phyloP scores from a whole-genome alignment of 2,797 vertebrate genomes.

The Dendrocincla tyrannina region DNA sequence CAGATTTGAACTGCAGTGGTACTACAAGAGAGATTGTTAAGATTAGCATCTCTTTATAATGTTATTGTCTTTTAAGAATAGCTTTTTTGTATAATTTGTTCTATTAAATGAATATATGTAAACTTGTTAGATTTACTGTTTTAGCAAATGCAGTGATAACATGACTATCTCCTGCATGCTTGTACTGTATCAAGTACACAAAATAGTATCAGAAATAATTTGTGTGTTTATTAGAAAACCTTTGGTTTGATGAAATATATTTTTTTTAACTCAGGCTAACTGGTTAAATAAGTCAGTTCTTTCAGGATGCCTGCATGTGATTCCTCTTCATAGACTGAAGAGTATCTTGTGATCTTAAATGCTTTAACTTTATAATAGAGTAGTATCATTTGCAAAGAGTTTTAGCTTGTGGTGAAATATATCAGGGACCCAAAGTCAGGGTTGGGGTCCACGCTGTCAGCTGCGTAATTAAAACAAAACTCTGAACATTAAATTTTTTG shows the following conservation, averaged over 20 bases:
- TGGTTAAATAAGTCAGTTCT: background rate
- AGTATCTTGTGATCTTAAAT: background rate
- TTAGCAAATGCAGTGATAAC: background rate
- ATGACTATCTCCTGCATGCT: background rate
- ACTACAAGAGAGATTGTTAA: background rate
- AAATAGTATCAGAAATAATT: background rate
- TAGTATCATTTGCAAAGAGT: background rate
- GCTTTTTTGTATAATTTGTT: background rate
- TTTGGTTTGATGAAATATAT: background rate
- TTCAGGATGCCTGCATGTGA: rapidly evolving
- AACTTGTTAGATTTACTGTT: background rate
- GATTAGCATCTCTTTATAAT: background rate
- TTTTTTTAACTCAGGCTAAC: background rate
- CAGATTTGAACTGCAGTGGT: background rate
- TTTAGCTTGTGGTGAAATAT: background rate
- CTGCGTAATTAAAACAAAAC: background rate
- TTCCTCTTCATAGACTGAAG: background rate
- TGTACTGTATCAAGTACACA: background rate
- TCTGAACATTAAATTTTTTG: background rate
- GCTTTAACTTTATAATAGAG: background rate
- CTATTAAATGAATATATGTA: background rate
- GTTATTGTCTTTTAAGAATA: background rate
- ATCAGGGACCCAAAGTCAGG: background rate
- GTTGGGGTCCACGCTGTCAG: background rate
- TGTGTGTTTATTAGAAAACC: background rate